Evolutionary conservation across 2,888 invertebrate species (phyloP).

Genomic region (Callyntrura guangdongensis): DNA sequence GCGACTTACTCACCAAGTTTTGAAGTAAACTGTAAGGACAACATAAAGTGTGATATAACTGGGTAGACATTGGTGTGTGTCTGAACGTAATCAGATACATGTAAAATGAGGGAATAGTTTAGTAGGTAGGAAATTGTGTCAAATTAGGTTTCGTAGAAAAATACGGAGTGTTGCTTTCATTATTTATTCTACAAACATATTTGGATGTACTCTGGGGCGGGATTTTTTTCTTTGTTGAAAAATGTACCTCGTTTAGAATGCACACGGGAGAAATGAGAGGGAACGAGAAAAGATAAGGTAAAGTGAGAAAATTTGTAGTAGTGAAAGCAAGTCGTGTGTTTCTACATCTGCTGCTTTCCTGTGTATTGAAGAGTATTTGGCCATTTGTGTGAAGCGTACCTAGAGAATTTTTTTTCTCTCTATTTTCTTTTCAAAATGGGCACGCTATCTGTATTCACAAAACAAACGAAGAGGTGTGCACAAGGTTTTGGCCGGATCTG

Average conservation of each 20-base stretch:
- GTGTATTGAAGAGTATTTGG: not conserved
- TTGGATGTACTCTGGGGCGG: constrained; percentile 16
- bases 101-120: not conserved
- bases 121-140: constrained; percentile 20
- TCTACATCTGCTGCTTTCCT: not conserved
- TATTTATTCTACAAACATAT: constrained; percentile 53
- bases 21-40: not conserved
- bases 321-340: not conserved
- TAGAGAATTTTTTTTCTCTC: not conserved
- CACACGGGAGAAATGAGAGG: not conserved
- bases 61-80: not conserved
- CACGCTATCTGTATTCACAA: not conserved
- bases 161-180: constrained; percentile 22
- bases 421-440: not conserved
- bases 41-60: not conserved
- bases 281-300: not conserved
- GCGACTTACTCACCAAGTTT: no score
- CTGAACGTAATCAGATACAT: not conserved
- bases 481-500: not conserved
- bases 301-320: not conserved
- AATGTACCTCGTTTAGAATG: constrained; percentile 39
- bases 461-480: not conserved
- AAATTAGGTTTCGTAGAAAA: constrained; percentile 45
- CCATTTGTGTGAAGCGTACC: not conserved
- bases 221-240: constrained; percentile 14